phyloP scores from a whole-genome alignment of 2,888 invertebrate genomes.

The Cantharis rufa region DNA sequence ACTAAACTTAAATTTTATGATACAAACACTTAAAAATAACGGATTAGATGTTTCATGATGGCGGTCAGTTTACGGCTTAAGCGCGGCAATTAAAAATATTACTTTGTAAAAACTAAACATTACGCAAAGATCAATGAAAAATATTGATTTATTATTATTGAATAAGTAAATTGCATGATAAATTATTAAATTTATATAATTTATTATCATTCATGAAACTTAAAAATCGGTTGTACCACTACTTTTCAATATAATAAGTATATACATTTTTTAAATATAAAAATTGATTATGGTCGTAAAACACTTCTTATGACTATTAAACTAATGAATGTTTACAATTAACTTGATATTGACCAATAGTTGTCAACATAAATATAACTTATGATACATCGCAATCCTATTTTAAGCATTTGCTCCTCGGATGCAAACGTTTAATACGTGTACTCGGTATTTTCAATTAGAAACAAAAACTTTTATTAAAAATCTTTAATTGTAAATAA shows the following conservation, averaged over 20 bases:
- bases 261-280: neutral
- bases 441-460: neutral
- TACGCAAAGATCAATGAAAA: neutral
- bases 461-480: neutral
- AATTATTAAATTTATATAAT: neutral
- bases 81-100: neutral
- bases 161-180: neutral
- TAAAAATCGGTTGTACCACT: neutral
- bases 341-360: neutral
- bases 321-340: neutral
- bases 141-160: too few species aligned
- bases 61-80: neutral
- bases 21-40: neutral
- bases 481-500: neutral
- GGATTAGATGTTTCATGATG: neutral
- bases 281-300: neutral
- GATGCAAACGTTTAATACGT: neutral
- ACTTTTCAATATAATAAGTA: neutral
- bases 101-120: neutral
- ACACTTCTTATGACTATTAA: neutral
- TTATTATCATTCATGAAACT: neutral
- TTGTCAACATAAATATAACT: neutral
- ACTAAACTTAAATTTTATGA: neutral
- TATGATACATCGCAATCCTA: neutral
- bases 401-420: neutral